Percentiles rank a stretch among this genome's conserved stretches.
Conservation (phyloP, 2,113 vertebrate species). For the Ceratotherium simum region DNA sequence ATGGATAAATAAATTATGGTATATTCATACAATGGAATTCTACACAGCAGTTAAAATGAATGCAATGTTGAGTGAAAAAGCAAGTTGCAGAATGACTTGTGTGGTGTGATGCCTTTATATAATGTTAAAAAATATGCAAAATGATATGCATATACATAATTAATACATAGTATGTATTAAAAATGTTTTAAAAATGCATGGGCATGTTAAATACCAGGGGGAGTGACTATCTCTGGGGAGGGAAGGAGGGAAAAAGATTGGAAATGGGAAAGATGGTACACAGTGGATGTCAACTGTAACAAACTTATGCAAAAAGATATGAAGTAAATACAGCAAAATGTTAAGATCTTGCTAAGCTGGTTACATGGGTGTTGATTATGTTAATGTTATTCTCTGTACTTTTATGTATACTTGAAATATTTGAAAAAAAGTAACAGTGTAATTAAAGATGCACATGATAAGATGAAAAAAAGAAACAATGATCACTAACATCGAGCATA, state of each 20-base stretch:
- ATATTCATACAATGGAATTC: conserved; percentile 67
- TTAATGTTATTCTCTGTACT: conserved; percentile 30
- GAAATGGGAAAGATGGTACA: background rate
- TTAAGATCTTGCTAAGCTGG: conserved; percentile 17
- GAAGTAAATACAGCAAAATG: conserved; percentile 64
- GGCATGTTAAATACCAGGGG: background rate
- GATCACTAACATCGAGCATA: background rate
- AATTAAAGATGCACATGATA: conserved; percentile 12
- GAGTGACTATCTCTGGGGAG: conserved; percentile 50
- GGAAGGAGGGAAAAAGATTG: background rate
- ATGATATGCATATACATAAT: conserved; percentile 1
- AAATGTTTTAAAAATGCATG: conserved; percentile 46
- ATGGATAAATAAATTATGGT: conserved; percentile 55
- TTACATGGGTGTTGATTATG: background rate
- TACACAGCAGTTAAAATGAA: conserved; percentile 39
- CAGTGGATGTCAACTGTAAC: background rate
- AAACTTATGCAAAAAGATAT: conserved; percentile 1
- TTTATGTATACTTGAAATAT: conserved; percentile 23
- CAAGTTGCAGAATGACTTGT: conserved; percentile 72
- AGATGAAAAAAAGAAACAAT: background rate
- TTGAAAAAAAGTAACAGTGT: conserved; percentile 33
- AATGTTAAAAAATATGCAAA: conserved; percentile 50
- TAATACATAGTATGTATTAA: conserved; percentile 16
- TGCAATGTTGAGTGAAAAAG: conserved; percentile 59
- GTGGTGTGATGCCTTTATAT: conserved; percentile 43